phyloP scores from a whole-genome alignment of 2,797 vertebrate genomes.

The Sebastes steindachneri region DNA sequence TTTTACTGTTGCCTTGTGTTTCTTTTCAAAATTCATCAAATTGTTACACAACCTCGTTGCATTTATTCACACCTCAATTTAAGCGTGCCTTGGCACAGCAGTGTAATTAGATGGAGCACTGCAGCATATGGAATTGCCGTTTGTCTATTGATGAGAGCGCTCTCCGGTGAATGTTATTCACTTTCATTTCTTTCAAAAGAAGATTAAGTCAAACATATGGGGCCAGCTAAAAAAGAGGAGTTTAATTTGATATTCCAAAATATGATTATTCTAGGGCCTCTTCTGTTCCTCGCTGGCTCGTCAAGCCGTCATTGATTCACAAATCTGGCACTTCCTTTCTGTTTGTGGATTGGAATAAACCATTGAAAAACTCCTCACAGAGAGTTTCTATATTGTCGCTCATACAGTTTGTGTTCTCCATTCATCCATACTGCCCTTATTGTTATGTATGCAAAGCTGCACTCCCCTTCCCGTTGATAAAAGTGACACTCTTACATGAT shows the following conservation, averaged over 20 bases:
- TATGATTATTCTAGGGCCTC: constrained; percentile 32
- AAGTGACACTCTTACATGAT: constrained; percentile 31
- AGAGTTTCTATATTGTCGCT: background rate
- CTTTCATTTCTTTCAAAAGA: constrained; percentile 35
- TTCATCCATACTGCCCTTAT: background rate
- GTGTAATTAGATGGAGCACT: constrained; percentile 40
- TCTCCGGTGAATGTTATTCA: constrained; percentile 41
- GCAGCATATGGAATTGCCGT: constrained; percentile 39
- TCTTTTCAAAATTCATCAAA: background rate
- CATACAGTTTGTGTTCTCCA: background rate
- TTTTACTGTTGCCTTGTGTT: background rate
- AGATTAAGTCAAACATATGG: constrained; percentile 54
- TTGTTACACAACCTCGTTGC: background rate
- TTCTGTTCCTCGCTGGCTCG: background rate
- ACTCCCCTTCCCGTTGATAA: background rate
- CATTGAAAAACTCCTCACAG: background rate
- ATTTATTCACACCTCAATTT: constrained; percentile 16
- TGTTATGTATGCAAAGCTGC: background rate
- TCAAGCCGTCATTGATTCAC: background rate
- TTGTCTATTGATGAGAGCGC: constrained; percentile 19
- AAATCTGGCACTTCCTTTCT: background rate
- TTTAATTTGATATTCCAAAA: constrained; percentile 54
- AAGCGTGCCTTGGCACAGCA: background rate
- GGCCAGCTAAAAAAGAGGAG: constrained; percentile 49
- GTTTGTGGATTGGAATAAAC: background rate